Evolutionary conservation across 1,140 invertebrate genomes (phyloP).

Genomic region (Paraescarpia echinospica): DNA sequence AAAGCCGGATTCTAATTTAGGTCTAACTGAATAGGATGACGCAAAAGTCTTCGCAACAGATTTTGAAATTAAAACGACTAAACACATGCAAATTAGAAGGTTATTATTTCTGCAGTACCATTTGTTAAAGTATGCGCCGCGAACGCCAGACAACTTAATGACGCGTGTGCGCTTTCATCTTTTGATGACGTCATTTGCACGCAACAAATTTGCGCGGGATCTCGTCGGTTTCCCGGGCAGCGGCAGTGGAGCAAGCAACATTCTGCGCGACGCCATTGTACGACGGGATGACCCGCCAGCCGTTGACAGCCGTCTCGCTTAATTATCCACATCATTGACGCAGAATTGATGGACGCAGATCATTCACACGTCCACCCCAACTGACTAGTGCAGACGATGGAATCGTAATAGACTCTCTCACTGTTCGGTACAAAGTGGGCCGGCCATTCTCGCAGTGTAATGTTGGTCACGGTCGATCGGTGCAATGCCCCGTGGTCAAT

Average conservation of each 20-base stretch:
- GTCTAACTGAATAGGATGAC: background rate
- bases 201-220: background rate
- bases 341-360: background rate
- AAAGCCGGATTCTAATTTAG: background rate
- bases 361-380: background rate
- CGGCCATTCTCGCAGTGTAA: background rate
- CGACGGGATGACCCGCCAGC: background rate
- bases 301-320: background rate
- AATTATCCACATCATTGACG: constrained; percentile 1
- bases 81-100: background rate
- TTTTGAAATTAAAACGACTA: background rate
- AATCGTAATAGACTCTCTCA: background rate
- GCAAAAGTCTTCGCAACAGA: background rate
- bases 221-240: background rate
- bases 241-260: background rate
- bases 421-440: background rate
- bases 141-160: background rate
- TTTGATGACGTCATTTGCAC: background rate
- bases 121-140: background rate
- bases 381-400: background rate
- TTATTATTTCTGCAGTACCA: constrained; percentile 6
- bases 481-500: background rate
- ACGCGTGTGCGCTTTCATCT: background rate
- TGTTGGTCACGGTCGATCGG: background rate
- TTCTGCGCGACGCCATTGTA: background rate